Base-by-base conservation (phyloP, 2,113 vertebrate species). In the Nyctibius bracteatus region DNA sequence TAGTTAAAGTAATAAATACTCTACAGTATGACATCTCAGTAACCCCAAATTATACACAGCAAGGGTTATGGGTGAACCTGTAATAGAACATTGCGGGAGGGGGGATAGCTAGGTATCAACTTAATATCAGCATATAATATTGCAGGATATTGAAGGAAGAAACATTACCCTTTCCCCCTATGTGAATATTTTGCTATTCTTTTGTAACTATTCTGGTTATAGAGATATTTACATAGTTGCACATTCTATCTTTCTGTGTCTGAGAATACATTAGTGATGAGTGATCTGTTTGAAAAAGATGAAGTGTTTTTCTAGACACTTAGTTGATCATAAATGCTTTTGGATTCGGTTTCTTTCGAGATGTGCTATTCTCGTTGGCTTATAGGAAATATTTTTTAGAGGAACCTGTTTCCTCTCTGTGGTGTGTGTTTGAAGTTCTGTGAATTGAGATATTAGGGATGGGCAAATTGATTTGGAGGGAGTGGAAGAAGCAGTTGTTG, bases 341-440 rank as follows among this genome's bases (percentile, higher is more conserved):
- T 87, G 47, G 54, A 85, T 91, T 86, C 92, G n/a, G 72, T 75
- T 94, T 75, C 21, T 67, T 92, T 81, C 81, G 77, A 94, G 47
- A 91, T 46, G 14, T 73, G 27, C 24, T 83, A 78, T 63, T 91
- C 67, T 55, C 55, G 46, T 20, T 84, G 39, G 30, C 23, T 68
- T 75, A 58, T 47, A 74, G 55, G 47, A 86, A 92, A 71, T 88
- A 57, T 73, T 93, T 89, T 27, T 79, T 85, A 83, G 35, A 81
- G n/a, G 73, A 96, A 71, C 33, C n/a, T 70, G 17, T 52, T 58
- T 84, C 31, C 28, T 35, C 55, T 73, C 65, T 91, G 30, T 72
- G 54, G 13, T 37, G 20, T 67, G 27, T 14, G 2, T 78, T 54
- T 63, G 30, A 74, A 82, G 17, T 72, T 71, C 92, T 82, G 84